Base-by-base conservation (phyloP, 2,797 vertebrate genomes). In the Myotis pilosus region DNA sequence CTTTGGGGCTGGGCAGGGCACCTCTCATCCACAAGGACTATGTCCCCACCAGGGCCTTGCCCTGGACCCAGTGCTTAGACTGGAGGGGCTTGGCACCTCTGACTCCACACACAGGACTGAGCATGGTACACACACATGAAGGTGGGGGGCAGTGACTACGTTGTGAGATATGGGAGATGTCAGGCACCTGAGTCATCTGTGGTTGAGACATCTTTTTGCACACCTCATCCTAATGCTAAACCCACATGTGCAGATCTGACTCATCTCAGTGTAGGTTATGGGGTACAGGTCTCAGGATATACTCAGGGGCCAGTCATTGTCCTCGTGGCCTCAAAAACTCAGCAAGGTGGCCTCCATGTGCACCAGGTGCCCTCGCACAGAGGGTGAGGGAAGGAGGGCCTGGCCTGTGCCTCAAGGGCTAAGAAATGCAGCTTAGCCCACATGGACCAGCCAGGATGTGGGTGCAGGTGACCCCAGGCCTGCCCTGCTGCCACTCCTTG, bases 191-290 rank as follows among this genome's bases (percentile, higher is more conserved):
- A 51, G 33, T 23, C 8, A 4, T 38, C 51, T 22, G 41, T 72
- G 53, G 19, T 22, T 7, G n/a, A 11, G 53, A 15, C 8, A 11
- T 2, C 81, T 20, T 22, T 25, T 17, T 23, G n/a, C 19, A 36
- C 25, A 30, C 23, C 4, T 38, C 41, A 8, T 11, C 55, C 23
- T 57, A n/a, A n/a, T 19, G n/a, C 51, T 28, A 47, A 51, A 62
- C 9, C 0, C 13, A 38, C 0, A 0, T 23, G 33, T 1, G 13
- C 12, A 17, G 19, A 8, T 51, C 10, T 22, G 17, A 87, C 13
- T 16, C 33, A 38, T 16, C 20, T n/a, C 68, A 19, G 8, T 49
- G 47, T 28, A 23, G 12, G 12, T 11, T 9, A 19, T 5, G 25
- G 41, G 23, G 6, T 12, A 25, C 9, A 47, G n/a, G 19, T 30